Base-by-base conservation (phyloP, 2,888 invertebrate genomes). In the Thereva unica region DNA sequence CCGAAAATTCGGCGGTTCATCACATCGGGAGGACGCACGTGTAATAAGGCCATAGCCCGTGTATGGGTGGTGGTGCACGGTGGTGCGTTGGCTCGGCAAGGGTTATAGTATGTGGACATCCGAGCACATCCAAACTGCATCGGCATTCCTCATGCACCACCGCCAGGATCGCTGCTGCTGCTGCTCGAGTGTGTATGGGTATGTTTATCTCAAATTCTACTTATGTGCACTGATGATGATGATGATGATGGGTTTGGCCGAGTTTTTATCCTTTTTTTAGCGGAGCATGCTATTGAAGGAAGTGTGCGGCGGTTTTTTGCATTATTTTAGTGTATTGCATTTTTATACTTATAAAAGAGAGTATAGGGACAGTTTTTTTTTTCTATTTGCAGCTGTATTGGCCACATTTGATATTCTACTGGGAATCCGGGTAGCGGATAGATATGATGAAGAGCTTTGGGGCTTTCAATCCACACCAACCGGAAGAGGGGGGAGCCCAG, bases 141-240 rank as follows among this genome's bases (percentile, higher is more conserved):
- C 47, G 47, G 47, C 45, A 57, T 41, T 59, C 49, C 59, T 49
- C 45, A 47, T 47, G 49, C 47, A 9, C 2, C 2, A 5, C 23
- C 10, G 9, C 57, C n/a, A 8, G 7, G 41, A 8, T 5, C 10
- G 5, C 7, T 40, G 55, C 34, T 8, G 2, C 3, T 6, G 5
- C 7, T 40, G 55, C 34, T 8, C 38, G 59, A 47, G 59, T 59
- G 59, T 38, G 59, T 59, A 45, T 42, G 42, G 38, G 49, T 59
- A 49, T 59, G 59, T 59, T 59, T 59, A 59, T 59, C 59, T 59
- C 59, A 59, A 59, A 59, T 59, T 49, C 59, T 59, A 59, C 59
- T 59, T 59, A 59, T 59, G 59, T 59, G 59, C 59, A 59, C 59
- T 59, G 59, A 59, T 59, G 59, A 59, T 59, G 59, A 59, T 23